These are phyloP conservation scores for Diarsia dahlii DNA, from an alignment of 2,888 invertebrate genomes.

Conservation along the genomic window DNA sequence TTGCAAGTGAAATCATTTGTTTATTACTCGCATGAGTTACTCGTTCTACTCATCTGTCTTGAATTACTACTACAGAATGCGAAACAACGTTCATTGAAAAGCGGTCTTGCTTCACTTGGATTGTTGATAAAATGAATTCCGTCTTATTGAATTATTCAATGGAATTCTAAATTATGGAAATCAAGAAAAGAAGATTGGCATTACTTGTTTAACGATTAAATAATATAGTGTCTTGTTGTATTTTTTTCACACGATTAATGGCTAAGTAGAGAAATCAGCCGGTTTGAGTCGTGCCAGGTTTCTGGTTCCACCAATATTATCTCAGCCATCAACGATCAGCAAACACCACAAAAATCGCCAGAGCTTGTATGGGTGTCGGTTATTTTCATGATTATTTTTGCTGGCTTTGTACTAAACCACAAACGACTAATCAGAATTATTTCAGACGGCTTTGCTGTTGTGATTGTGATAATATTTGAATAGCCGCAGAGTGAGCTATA, in stretches of 20 bases:
- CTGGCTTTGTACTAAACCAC: constrained; percentile 56
- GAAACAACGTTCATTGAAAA: constrained; percentile 44
- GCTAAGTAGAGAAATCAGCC: not conserved
- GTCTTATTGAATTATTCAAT: constrained; percentile 20
- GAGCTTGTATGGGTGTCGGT: constrained; percentile 35
- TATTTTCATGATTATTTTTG: constrained; percentile 52
- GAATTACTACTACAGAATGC: constrained; percentile 41
- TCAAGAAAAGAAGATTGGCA: constrained; percentile 3
- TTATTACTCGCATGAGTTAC: constrained; percentile 58
- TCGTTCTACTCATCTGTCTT: constrained; percentile 52
- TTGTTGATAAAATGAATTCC: constrained; percentile 15
- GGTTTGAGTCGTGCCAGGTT: constrained; percentile 34
- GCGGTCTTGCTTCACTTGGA: constrained; percentile 19
- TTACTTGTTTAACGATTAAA: constrained; percentile 12
- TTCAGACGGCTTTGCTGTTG: constrained; percentile 60
- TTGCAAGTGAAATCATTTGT: constrained; percentile 64
- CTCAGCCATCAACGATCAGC: constrained; percentile 29
- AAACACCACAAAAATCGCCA: constrained; percentile 38
- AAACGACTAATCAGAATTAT: constrained; percentile 72
- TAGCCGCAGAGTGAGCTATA: constrained; percentile 65
- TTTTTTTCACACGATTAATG: constrained; percentile 20
- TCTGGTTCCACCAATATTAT: constrained; percentile 55
- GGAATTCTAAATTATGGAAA: constrained; percentile 24
- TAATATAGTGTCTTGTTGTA: constrained; percentile 1
- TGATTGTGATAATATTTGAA: constrained; percentile 74